Conservation (phyloP, 2,888 invertebrate genomes). For the Strigamia transsilvanica region DNA sequence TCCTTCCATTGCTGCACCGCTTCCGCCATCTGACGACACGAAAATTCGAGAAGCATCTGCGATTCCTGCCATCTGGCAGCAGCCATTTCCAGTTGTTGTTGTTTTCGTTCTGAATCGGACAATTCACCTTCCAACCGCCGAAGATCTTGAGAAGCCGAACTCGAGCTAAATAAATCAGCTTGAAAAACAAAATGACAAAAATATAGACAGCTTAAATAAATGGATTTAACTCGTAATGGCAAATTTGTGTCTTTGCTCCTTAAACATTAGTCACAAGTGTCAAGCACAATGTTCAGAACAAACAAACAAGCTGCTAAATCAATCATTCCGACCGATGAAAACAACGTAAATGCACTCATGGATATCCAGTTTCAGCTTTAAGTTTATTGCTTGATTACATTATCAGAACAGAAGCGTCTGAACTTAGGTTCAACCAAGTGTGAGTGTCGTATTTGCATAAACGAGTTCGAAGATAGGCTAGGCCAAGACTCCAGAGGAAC, state of each 20-base stretch:
- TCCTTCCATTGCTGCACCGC: constrained; percentile 56
- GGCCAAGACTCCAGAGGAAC: not conserved
- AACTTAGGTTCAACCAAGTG: not conserved
- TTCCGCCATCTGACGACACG: constrained; percentile 55
- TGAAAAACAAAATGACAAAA: not conserved
- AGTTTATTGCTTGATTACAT: not conserved
- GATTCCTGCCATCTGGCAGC: constrained; percentile 56
- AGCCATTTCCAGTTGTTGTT: constrained; percentile 54
- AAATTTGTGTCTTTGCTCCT: not conserved
- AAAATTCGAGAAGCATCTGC: constrained; percentile 56
- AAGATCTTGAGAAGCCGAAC: constrained; percentile 8
- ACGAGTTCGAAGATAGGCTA: not conserved
- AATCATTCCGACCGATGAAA: not conserved
- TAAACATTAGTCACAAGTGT: not conserved
- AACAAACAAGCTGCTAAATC: not conserved
- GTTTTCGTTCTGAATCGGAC: constrained; percentile 52
- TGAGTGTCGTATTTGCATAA: not conserved
- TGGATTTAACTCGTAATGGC: not conserved
- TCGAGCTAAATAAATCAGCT: constrained; percentile 47
- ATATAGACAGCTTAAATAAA: not conserved
- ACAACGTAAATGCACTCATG: not conserved
- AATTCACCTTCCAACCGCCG: constrained; percentile 51
- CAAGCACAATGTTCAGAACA: not conserved
- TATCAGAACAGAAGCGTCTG: not conserved
- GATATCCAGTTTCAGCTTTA: not conserved